These are phyloP conservation scores for Chinchilla lanigera DNA, from an alignment of 2,113 vertebrate species.

Conservation along the genomic window DNA sequence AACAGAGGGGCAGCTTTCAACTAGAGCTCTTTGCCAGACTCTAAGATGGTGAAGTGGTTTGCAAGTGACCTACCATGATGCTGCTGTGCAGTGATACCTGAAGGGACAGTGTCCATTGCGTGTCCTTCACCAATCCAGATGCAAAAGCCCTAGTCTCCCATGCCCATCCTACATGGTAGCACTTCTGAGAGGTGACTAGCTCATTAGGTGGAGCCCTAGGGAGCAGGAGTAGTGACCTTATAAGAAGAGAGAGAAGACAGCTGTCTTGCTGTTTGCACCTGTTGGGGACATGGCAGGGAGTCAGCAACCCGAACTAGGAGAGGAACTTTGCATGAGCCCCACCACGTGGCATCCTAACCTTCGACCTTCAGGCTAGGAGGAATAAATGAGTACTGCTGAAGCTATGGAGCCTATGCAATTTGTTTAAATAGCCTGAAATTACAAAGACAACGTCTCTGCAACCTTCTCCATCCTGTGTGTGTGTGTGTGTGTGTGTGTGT, in stretches of 20 bases:
- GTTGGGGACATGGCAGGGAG: background rate
- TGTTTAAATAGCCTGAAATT: background rate
- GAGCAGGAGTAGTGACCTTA: background rate
- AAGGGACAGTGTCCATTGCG: background rate
- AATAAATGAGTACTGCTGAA: background rate
- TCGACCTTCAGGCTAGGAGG: background rate
- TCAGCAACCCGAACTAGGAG: too few relatives aligned
- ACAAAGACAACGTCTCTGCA: background rate
- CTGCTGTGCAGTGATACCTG: too few relatives aligned
- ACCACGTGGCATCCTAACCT: fast-evolving
- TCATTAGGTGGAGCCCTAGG: too few relatives aligned
- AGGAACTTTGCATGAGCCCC: background rate
- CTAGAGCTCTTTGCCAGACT: background rate
- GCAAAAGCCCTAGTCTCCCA: too few relatives aligned
- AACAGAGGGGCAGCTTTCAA: background rate
- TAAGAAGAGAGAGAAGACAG: background rate
- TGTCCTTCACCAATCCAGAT: background rate
- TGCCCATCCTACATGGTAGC: too few relatives aligned
- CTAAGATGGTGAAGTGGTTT: background rate
- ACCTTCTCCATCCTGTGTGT: background rate
- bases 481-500: too few relatives aligned
- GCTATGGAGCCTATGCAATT: background rate
- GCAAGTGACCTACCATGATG: too few relatives aligned
- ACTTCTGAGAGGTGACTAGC: too few relatives aligned
- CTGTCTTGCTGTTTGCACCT: background rate